These are phyloP conservation scores for Sylvilagus floridanus DNA, from an alignment of 2,797 vertebrate species.

Conservation along the genomic window DNA sequence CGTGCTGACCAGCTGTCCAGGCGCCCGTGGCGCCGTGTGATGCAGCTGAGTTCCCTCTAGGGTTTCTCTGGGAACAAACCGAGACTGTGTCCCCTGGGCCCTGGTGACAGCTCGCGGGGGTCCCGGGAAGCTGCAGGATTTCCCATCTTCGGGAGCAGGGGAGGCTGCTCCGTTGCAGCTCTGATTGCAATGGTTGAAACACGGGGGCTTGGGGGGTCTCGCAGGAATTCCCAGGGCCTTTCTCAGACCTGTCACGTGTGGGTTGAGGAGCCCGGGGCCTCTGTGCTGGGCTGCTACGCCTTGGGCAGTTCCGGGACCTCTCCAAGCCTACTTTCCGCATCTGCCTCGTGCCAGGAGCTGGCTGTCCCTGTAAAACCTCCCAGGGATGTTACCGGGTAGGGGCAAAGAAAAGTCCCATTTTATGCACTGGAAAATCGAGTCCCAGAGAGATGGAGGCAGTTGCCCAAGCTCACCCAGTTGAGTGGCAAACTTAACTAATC, in stretches of 20 bases:
- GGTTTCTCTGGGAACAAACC: slow-evolving; percentile 67
- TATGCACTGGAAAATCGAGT: slow-evolving; percentile 15
- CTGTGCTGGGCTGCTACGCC: background rate
- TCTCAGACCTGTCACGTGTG: background rate
- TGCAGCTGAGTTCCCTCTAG: slow-evolving; percentile 57
- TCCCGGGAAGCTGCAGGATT: background rate
- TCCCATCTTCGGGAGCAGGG: background rate
- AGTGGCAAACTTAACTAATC: background rate
- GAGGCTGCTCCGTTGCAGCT: background rate
- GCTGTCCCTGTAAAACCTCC: background rate
- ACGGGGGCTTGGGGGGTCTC: background rate
- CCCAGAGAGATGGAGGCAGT: background rate
- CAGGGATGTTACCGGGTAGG: background rate
- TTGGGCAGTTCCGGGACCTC: background rate
- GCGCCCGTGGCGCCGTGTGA: background rate
- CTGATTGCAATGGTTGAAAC: background rate
- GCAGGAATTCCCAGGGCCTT: background rate
- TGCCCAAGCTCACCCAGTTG: background rate
- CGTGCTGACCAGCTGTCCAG: slow-evolving; percentile 68
- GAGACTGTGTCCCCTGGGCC: slow-evolving; percentile 2
- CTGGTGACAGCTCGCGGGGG: background rate
- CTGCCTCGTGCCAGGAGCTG: background rate
- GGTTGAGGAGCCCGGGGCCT: background rate
- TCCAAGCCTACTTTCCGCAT: background rate
- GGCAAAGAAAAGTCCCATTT: slow-evolving; percentile 34